Percentiles rank a stretch among this genome's conserved stretches.
Evolutionary conservation across 1,140 invertebrate species (phyloP).

Genomic region (Drosophila nasuta): DNA sequence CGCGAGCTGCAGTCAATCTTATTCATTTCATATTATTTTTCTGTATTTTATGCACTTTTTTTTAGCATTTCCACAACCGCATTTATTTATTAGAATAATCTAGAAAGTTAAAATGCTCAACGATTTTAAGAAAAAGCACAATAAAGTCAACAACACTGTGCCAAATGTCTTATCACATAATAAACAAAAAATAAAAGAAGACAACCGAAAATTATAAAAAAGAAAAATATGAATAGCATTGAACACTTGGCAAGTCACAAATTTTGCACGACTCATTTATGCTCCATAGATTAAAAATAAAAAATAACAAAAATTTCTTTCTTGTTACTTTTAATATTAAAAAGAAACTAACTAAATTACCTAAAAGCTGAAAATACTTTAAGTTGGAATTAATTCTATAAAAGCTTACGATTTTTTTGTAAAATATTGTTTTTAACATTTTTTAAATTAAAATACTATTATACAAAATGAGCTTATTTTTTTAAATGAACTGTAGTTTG

Average conservation of each 20-base stretch:
- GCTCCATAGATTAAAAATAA: too few species aligned
- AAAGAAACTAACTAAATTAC: too few species aligned
- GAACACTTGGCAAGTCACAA: background rate
- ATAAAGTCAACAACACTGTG: constrained; percentile 17
- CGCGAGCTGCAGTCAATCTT: background rate
- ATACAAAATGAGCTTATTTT: too few species aligned
- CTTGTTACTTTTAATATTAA: too few species aligned
- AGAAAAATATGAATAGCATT: constrained; percentile 15
- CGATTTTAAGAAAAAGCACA: background rate
- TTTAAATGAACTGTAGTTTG: too few species aligned
- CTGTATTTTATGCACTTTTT: constrained; percentile 23
- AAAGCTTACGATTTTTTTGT: too few species aligned
- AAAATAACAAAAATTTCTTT: too few species aligned
- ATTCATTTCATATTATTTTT: constrained; percentile 17
- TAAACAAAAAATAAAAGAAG: constrained; percentile 10
- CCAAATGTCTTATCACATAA: constrained; percentile 35
- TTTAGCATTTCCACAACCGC: background rate
- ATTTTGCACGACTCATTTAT: background rate
- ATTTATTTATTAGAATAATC: constrained; percentile 7
- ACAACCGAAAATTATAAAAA: background rate
- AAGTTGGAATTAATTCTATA: too few species aligned
- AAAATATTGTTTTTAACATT: too few species aligned
- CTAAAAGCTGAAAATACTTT: too few species aligned
- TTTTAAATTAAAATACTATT: too few species aligned
- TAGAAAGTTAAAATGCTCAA: background rate